A percentile compares a stretch with the other conserved stretches of the same genome.
Conservation (phyloP, 2,797 vertebrate genomes). For the Arnoldichthys spilopterus region DNA sequence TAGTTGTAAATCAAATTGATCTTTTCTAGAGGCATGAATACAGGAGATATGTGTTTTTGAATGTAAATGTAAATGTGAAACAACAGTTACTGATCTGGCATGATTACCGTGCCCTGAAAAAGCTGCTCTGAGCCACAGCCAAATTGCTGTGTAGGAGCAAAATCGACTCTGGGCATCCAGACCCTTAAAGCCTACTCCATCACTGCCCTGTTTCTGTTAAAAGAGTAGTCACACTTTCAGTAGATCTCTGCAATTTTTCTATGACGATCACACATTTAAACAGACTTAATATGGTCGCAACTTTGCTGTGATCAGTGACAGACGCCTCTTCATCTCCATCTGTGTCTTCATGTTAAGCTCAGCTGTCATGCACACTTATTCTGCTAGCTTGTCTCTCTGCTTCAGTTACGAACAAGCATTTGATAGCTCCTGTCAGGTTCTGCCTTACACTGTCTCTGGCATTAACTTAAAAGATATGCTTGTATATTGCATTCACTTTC, state of each 20-base stretch:
- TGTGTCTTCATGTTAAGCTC: not conserved
- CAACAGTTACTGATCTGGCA: not conserved
- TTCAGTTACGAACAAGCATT: not conserved
- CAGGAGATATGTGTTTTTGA: not conserved
- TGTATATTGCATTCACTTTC: not conserved
- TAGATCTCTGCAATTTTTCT: not conserved
- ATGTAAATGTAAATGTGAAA: not conserved
- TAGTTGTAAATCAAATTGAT: not conserved
- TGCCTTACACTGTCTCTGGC: not conserved
- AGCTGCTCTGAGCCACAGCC: not conserved
- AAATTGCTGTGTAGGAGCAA: not conserved
- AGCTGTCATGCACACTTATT: conserved; percentile 6
- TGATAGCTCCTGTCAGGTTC: conserved; percentile 5
- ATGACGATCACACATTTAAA: not conserved
- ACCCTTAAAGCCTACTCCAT: not conserved
- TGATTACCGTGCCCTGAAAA: not conserved
- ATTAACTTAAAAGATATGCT: not conserved
- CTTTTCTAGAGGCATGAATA: not conserved
- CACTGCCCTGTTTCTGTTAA: not conserved
- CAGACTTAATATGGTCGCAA: conserved; percentile 1
- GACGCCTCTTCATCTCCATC: conserved; percentile 13
- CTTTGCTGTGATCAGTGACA: not conserved
- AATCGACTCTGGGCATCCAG: not conserved
- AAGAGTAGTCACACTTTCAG: not conserved
- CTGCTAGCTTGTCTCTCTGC: not conserved